Evolutionary conservation across 2,113 vertebrate species (phyloP), one percentile per base, ranked within the genome.

Genomic region (Chascanopsetta lugubris): DNA sequence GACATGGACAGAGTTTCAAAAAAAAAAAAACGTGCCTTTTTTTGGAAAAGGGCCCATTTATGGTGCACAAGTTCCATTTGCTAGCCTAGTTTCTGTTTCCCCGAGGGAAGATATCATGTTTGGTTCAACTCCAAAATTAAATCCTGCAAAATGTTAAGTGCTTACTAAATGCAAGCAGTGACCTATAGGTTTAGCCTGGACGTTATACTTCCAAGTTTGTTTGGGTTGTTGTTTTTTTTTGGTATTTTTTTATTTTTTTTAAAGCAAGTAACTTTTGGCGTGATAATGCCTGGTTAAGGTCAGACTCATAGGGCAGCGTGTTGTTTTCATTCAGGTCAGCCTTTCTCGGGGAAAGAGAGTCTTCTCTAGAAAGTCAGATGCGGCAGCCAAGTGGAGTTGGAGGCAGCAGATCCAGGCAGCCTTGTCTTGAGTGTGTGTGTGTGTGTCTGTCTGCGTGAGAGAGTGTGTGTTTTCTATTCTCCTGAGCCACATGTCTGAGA

Each of bases 381-480:
- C 67, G 60, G 85, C 63, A 69, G 80, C 72, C 73, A 76, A 79
- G 82, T 77, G 8, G 6, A 73, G 79, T 86, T 74, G 15, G 47
- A 77, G 75, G 72, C 75, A 67, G 59, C 46, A 67, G 79, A 54
- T 50, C 22, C 72, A 68, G 74, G n/a, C 73, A 59, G 43, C 6
- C 66, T 56, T 8, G 34, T 36, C 34, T 2, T n/a, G n/a, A 38
- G 34, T 38, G 34, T 38, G 32, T 34, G 34, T 38, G 34, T n/a
- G n/a, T n/a, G n/a, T n/a, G n/a, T n/a, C n/a, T n/a, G n/a, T n/a
- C n/a, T n/a, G n/a, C n/a, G n/a, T n/a, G n/a, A n/a, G n/a, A n/a
- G n/a, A 15, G 34, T 38, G 34, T 42, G 17, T 62, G 63, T 82
- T 69, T 24, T n/a, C n/a, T 25, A 17, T n/a, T 54, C 71, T n/a